Conservation (phyloP, 2,888 invertebrate species). For the Tetragonula carbonaria region DNA sequence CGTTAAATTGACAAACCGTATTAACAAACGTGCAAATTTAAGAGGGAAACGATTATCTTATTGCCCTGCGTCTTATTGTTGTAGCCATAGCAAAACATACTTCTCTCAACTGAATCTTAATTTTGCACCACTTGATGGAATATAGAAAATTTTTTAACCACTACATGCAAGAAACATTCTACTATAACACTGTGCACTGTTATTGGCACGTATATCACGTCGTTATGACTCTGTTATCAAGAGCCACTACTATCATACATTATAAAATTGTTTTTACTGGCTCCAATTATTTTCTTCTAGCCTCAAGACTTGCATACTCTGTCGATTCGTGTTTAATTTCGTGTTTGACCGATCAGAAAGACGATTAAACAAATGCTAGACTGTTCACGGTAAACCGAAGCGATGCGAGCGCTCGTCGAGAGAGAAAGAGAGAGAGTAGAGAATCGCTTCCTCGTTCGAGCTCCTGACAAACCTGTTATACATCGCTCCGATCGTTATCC, state of each 20-base stretch:
- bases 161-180: no score
- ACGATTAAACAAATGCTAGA: not conserved
- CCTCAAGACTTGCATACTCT: fast-evolving
- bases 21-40: no score
- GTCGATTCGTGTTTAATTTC: not conserved
- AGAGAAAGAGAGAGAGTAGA: no score
- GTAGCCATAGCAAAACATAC: no score
- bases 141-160: no score
- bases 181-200: no score
- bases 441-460: not conserved
- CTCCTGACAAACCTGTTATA: constrained; percentile 27
- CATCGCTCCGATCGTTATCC: constrained; percentile 16
- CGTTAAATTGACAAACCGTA: no score
- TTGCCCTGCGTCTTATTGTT: no score
- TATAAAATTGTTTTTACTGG: not conserved
- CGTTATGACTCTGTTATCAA: not conserved
- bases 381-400: not conserved
- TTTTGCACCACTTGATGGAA: no score
- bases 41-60: no score
- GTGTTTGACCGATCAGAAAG: not conserved
- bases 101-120: no score
- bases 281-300: not conserved
- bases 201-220: no score
- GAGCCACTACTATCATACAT: not conserved
- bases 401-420: not conserved